Percentiles rank a stretch among this genome's conserved stretches.
phyloP scores from a whole-genome alignment of 2,797 vertebrate genomes.

The Megaceryle alcyon region DNA sequence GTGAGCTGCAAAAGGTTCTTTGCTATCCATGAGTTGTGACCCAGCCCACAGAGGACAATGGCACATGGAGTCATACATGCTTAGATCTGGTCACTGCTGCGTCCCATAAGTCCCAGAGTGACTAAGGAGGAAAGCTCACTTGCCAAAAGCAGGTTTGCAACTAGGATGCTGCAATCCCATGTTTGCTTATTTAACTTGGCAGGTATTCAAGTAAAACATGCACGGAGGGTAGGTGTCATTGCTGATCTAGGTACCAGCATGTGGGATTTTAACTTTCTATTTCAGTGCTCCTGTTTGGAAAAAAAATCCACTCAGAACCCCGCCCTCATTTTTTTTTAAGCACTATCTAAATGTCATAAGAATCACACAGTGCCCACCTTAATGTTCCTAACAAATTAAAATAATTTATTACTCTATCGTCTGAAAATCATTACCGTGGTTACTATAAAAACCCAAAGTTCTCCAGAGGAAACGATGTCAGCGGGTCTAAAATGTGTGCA shows the following conservation, averaged over 20 bases:
- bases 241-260: not conserved
- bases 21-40: not conserved
- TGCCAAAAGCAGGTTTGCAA: not conserved
- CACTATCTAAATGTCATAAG: constrained; percentile 57
- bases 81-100: not conserved
- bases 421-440: constrained; percentile 73
- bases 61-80: fast-evolving
- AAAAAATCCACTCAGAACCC: constrained; percentile 3
- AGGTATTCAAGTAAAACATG: constrained; percentile 21
- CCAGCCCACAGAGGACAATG: not conserved
- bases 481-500: constrained; percentile 14
- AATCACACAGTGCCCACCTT: constrained; percentile 1
- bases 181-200: constrained; percentile 62
- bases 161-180: not conserved
- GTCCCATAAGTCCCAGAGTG: not conserved
- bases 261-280: constrained; percentile 41
- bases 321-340: not conserved
- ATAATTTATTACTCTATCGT: constrained; percentile 78
- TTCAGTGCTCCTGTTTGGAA: constrained; percentile 47
- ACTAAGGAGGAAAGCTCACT: not conserved
- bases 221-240: constrained; percentile 10
- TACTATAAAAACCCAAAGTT: constrained; percentile 67
- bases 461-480: constrained; percentile 53
- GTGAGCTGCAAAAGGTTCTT: fast-evolving
- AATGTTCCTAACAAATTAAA: constrained; percentile 62